Percentiles rank a stretch among this genome's conserved stretches.
phyloP scores from a whole-genome alignment of 2,113 vertebrate species.

The Hypocryptadius cinnamomeus region DNA sequence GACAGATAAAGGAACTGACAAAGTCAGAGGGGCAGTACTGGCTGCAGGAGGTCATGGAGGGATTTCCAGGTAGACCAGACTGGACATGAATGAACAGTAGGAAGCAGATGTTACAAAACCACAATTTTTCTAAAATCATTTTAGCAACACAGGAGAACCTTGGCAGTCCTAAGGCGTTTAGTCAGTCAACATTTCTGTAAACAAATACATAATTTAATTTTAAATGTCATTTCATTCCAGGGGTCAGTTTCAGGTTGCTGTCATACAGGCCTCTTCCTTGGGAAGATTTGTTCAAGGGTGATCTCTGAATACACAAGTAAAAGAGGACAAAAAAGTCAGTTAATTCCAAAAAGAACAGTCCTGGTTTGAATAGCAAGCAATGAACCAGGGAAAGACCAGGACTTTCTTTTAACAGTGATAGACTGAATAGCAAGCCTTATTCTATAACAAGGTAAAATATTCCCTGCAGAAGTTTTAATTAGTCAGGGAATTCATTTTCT shows the following conservation, averaged over 20 bases:
- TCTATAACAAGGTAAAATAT: background rate
- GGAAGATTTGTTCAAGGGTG: background rate
- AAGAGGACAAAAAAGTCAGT: background rate
- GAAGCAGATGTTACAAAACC: background rate
- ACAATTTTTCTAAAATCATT: background rate
- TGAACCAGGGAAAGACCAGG: background rate
- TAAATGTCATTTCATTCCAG: background rate
- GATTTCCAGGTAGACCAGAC: background rate
- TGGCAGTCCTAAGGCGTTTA: conserved; percentile 12
- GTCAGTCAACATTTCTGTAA: conserved; percentile 36
- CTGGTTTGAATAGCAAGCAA: background rate
- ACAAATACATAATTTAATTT: conserved; percentile 12
- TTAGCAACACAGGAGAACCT: background rate
- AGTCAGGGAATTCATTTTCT: background rate
- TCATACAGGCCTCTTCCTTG: background rate
- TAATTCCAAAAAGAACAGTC: background rate
- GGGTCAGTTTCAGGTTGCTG: background rate
- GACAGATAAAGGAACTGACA: background rate
- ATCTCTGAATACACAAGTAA: background rate
- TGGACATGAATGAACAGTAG: background rate
- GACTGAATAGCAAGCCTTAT: background rate
- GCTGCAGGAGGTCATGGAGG: background rate
- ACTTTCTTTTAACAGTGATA: background rate
- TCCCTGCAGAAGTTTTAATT: background rate
- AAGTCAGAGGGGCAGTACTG: conserved; percentile 25